Evolutionary conservation across 2,888 invertebrate genomes (phyloP).

Genomic region (Biston betularia): DNA sequence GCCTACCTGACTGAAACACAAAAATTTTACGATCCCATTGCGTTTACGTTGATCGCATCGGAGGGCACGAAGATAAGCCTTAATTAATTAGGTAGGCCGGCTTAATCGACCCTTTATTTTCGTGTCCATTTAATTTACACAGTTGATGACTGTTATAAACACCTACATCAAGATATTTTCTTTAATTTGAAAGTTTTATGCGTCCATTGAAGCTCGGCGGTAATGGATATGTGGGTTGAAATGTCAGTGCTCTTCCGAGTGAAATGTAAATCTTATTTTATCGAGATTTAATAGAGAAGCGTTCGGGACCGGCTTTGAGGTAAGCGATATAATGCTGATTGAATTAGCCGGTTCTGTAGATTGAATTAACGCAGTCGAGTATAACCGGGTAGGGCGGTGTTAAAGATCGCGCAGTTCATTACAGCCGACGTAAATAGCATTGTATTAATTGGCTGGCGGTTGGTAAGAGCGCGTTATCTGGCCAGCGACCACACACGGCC

Average conservation of each 20-base stretch:
- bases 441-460: conserved; percentile 45
- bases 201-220: conserved; percentile 42
- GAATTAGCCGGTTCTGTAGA: conserved; percentile 38
- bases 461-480: conserved; percentile 43
- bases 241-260: conserved; percentile 38
- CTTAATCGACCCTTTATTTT: conserved; percentile 70
- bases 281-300: conserved; percentile 42
- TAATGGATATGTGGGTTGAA: conserved; percentile 43
- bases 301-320: conserved; percentile 37
- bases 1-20: conserved; percentile 63
- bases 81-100: conserved; percentile 72
- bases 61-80: conserved; percentile 63
- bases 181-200: conserved; percentile 64
- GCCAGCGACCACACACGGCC: conserved; percentile 41
- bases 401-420: conserved; percentile 44
- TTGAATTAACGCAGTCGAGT: conserved; percentile 38
- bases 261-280: conserved; percentile 43
- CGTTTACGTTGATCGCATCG: conserved; percentile 66
- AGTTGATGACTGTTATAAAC: conserved; percentile 70
- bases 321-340: conserved; percentile 40
- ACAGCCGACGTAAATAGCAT: conserved; percentile 40
- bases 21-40: conserved; percentile 70
- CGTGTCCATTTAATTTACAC: conserved; percentile 73
- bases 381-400: conserved; percentile 38
- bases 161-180: conserved; percentile 67